phyloP scores from a whole-genome alignment of 2,113 vertebrate genomes.

The Halcyon malimbica region DNA sequence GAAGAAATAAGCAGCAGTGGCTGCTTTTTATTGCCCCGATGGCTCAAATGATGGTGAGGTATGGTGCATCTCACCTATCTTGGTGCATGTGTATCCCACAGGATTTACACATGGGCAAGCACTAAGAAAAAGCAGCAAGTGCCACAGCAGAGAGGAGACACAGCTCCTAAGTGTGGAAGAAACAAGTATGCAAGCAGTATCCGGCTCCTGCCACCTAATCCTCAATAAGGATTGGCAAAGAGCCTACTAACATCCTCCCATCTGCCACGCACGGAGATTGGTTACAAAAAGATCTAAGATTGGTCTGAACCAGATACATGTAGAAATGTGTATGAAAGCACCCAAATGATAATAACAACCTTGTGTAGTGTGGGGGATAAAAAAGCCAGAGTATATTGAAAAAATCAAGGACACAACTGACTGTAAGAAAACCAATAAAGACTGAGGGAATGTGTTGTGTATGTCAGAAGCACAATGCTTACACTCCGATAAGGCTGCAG shows the following conservation, averaged over 20 bases:
- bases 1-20: background rate
- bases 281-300: background rate
- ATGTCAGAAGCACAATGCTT: background rate
- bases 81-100: background rate
- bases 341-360: background rate
- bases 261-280: fast-evolving
- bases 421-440: background rate
- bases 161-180: background rate
- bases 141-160: background rate
- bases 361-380: background rate
- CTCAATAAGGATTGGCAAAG: background rate
- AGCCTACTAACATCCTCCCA: background rate
- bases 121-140: background rate
- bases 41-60: background rate
- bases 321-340: background rate
- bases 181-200: background rate
- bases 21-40: background rate
- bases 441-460: background rate
- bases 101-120: background rate
- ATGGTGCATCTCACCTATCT: background rate
- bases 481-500: background rate
- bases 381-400: background rate
- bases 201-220: background rate
- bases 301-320: background rate
- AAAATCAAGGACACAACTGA: background rate